Evolutionary conservation across 92 coral and sea anemone species (phyloP).

Genomic region (Nematostella vectensis): DNA sequence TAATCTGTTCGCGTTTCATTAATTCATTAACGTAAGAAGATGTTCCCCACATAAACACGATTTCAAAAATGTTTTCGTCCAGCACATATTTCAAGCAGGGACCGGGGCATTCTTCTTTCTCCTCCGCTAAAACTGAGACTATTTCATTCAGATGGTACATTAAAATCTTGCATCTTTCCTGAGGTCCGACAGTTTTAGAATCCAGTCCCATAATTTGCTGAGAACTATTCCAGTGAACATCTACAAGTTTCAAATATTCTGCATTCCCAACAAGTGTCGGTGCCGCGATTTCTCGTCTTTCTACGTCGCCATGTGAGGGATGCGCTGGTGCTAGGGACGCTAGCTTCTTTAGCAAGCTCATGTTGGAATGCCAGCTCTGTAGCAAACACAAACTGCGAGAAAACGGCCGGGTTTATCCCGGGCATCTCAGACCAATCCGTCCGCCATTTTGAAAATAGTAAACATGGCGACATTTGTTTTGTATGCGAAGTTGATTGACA

Average conservation of each 20-base stretch:
- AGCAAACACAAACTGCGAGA: background rate
- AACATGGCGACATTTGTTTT: conserved; percentile 18
- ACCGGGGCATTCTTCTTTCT: conserved; percentile 83
- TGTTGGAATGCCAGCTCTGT: conserved; percentile 8
- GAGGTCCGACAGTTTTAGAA: conserved; percentile 66
- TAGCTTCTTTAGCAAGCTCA: conserved; percentile 75
- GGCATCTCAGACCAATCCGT: conserved; percentile 2
- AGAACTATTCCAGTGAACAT: conserved; percentile 79
- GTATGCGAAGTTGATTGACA: conserved; percentile 8
- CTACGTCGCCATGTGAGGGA: conserved; percentile 42
- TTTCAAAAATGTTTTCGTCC: conserved; percentile 70
- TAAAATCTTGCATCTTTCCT: conserved; percentile 80
- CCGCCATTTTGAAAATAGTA: conserved; percentile 38
- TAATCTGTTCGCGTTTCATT: conserved; percentile 84
- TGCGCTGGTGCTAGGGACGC: conserved; percentile 57
- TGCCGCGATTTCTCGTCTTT: conserved; percentile 27
- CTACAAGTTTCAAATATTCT: conserved; percentile 60
- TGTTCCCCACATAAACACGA: conserved; percentile 74
- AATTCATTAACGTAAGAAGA: conserved; percentile 54
- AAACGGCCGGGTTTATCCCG: conserved; percentile 6
- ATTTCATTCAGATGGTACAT: conserved; percentile 78
- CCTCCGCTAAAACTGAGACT: conserved; percentile 73
- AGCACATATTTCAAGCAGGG: conserved; percentile 85
- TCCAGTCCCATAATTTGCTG: conserved; percentile 67
- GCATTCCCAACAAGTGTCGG: conserved; percentile 29